Evolutionary conservation across 2,797 vertebrate species (phyloP), one percentile per base, ranked within the genome.

Genomic region (Leuciscus waleckii): DNA sequence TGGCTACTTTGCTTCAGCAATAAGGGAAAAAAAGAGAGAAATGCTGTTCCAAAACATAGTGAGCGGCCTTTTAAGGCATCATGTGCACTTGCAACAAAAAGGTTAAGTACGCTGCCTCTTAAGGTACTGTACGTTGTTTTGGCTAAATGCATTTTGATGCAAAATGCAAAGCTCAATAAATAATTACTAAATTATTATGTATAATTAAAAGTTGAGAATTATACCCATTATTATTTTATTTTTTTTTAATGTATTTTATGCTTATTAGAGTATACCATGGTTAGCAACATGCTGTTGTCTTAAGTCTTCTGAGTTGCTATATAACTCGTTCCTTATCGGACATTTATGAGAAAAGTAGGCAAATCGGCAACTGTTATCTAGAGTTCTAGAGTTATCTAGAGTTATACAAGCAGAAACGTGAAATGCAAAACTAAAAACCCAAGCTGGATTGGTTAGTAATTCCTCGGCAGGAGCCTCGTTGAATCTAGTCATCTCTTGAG

Each of bases 401-500:
- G 58, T 41, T 76, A 80, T 69, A 29, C 51, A 76, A 79, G 37
- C 41, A 71, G 68, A 56, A 43, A 23, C 37, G 41, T 75, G 46
- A 80, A 87, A 84, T 68, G 69, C n/a, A 37, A 69, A 87, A 83
- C 46, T 32, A 70, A 21, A 68, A 58, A 79, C 41, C 21, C 61
- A 49, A 13, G 37, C 39, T 77, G 35, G 43, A 76, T 37, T 84
- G 78, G 70, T 69, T 19, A 74, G 69, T 73, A 51, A 58, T 69
- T 67, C 63, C 56, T 74, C 21, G 0, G 35, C 61, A n/a, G 32
- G 61, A 11, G 32, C 65, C 49, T 79, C 21, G n/a, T 75, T 80
- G 26, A 79, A 69, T 49, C 9, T 19, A n/a, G 46, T 17, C 23
- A 5, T 84, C 82, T 81, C 86, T 23, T 74, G 82, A 87, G 82